These are phyloP conservation scores for Cercopithecus mona DNA, from an alignment of 2,113 vertebrate species.

Conservation along the genomic window DNA sequence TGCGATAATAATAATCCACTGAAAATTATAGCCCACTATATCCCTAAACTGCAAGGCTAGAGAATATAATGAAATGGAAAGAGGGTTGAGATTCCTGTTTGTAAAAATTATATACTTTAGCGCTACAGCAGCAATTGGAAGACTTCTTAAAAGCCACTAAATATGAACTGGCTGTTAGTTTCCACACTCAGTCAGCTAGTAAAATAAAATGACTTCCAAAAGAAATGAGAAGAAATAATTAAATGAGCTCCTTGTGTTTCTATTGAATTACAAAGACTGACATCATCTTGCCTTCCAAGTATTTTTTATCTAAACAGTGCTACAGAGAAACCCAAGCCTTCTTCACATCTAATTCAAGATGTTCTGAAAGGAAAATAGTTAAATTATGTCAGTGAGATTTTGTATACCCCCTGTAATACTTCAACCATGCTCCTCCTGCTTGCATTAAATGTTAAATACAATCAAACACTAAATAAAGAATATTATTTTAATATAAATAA, in stretches of 20 bases:
- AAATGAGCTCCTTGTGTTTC: neutral
- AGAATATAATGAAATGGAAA: neutral
- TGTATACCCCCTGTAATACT: neutral
- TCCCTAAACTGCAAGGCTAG: neutral
- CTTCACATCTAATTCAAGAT: neutral
- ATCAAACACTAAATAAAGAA: neutral
- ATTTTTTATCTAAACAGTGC: neutral
- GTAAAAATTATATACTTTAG: neutral
- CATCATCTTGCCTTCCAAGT: neutral
- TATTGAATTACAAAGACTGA: neutral
- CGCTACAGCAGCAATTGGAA: neutral
- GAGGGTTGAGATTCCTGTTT: neutral
- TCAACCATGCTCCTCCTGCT: neutral
- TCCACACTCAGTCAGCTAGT: neutral
- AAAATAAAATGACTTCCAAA: constrained; percentile 9
- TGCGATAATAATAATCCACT: neutral
- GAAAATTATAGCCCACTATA: neutral
- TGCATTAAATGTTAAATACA: neutral
- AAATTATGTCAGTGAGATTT: neutral
- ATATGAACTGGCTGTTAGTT: constrained; percentile 38
- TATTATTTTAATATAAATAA: neutral
- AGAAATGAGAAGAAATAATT: neutral
- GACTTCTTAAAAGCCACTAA: neutral
- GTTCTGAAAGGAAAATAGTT: neutral
- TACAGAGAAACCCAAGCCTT: neutral